Conservation (phyloP, 2,797 vertebrate genomes). For the Scolopax bukidnonensis region DNA sequence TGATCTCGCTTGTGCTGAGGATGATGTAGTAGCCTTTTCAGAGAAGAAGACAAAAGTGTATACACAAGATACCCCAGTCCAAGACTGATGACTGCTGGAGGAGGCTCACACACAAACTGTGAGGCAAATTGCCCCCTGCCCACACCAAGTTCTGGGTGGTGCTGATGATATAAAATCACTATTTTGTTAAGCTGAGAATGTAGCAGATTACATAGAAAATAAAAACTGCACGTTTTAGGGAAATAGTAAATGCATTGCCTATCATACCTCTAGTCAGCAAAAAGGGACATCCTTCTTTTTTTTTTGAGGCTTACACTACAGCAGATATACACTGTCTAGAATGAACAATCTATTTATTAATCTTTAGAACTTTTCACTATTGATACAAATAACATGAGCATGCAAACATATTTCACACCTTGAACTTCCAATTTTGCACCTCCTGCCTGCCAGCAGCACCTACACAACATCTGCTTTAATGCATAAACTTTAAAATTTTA, state of each 20-base stretch:
- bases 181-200: not conserved
- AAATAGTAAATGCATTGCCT: not conserved
- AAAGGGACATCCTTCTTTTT: not conserved
- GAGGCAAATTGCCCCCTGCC: not conserved
- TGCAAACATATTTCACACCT: not conserved
- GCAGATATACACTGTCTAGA: not conserved
- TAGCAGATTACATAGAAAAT: not conserved
- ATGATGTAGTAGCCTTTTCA: not conserved
- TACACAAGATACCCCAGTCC: not conserved
- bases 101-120: not conserved
- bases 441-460: not conserved
- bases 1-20: not conserved
- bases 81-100: not conserved
- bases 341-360: not conserved
- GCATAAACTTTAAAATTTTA: not conserved
- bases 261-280: not conserved
- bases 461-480: not conserved
- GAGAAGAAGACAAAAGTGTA: not conserved
- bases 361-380: not conserved
- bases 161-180: not conserved
- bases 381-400: not conserved
- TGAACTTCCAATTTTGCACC: not conserved
- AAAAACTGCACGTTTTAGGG: not conserved
- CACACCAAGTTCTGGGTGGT: not conserved
- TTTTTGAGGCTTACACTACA: not conserved